Conservation (phyloP, 2,113 vertebrate genomes). For the Spilogale gracilis region DNA sequence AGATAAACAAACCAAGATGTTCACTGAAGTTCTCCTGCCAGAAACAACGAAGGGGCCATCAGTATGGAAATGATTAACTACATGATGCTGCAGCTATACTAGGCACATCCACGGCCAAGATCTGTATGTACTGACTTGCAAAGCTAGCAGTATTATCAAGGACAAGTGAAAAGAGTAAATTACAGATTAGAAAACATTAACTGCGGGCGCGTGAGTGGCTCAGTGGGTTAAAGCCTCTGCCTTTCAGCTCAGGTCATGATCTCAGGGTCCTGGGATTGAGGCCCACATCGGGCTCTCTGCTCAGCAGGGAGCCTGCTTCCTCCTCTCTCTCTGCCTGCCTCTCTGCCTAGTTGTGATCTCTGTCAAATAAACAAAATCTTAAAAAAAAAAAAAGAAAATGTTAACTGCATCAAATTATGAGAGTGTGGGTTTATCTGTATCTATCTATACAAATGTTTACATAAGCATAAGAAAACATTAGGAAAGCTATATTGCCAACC, state of each 20-base stretch:
- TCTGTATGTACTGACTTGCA: neutral
- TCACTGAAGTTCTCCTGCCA: neutral
- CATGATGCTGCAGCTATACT: neutral
- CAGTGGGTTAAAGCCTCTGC: too few relatives aligned
- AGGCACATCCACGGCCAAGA: neutral
- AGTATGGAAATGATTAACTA: neutral
- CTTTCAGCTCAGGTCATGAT: too few relatives aligned
- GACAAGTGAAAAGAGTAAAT: neutral
- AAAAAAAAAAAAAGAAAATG: neutral
- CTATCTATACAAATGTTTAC: neutral
- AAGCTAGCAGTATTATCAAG: neutral
- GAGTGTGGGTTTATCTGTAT: neutral
- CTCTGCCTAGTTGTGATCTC: too few relatives aligned
- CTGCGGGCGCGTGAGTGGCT: too few relatives aligned
- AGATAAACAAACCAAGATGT: neutral
- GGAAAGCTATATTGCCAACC: neutral
- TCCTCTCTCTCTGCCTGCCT: too few relatives aligned
- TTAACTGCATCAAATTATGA: conserved; percentile 3
- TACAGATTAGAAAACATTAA: conserved; percentile 33
- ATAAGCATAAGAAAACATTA: neutral
- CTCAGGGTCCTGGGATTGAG: too few relatives aligned
- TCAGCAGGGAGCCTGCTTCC: too few relatives aligned
- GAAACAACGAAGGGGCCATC: neutral
- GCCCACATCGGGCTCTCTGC: too few relatives aligned
- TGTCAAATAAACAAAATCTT: too few relatives aligned